phyloP scores from a whole-genome alignment of 1,140 invertebrate genomes.

The Philotrypesis tridentata region DNA sequence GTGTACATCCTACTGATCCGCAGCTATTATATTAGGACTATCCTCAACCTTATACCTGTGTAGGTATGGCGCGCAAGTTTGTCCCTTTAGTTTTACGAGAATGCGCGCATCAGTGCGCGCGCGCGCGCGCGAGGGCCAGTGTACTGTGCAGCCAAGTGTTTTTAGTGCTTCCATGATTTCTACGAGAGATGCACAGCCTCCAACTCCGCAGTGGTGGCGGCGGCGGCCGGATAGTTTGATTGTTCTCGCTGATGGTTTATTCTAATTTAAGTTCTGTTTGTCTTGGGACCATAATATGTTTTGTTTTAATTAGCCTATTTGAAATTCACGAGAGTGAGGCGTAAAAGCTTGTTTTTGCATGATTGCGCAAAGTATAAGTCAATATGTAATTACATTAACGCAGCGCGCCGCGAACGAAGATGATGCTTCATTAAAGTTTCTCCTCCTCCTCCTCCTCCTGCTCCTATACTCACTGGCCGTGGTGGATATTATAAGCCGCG shows the following conservation, averaged over 20 bases:
- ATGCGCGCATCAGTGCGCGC: background rate
- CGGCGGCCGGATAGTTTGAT: background rate
- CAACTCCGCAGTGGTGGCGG: no score
- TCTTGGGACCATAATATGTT: background rate
- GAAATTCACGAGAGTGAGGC: background rate
- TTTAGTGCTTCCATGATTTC: background rate
- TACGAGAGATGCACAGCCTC: background rate
- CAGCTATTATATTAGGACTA: no score
- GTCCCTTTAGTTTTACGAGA: background rate
- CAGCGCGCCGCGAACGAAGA: background rate
- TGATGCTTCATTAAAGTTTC: background rate
- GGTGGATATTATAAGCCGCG: background rate
- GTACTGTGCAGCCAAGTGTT: background rate
- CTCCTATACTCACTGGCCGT: background rate
- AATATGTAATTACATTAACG: background rate
- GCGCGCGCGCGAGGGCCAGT: no score
- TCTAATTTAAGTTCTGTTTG: background rate
- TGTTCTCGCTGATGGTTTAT: background rate
- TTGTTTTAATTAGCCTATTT: background rate
- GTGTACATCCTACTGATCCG: no score
- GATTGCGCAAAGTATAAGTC: constrained; percentile 7
- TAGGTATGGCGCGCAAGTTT: background rate
- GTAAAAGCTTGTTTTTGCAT: background rate
- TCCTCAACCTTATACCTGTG: no score
- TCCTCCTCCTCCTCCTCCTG: no score